These are phyloP conservation scores for Sylvia atricapilla DNA, from an alignment of 2,113 vertebrate species.

Conservation along the genomic window DNA sequence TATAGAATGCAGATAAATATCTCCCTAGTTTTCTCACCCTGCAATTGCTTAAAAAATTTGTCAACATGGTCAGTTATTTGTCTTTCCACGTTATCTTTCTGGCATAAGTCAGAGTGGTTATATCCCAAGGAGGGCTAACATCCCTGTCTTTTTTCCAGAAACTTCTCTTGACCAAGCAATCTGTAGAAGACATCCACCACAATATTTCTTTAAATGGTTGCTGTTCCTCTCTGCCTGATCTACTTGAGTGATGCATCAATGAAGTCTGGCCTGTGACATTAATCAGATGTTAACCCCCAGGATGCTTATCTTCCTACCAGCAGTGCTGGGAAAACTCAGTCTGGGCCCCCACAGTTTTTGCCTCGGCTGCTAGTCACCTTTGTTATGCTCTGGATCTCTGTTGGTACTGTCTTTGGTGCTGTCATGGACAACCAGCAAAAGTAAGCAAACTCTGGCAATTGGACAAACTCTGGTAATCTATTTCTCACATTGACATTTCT, in stretches of 20 bases:
- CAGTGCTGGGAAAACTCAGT: background rate
- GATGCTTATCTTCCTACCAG: background rate
- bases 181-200: background rate
- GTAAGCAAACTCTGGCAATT: background rate
- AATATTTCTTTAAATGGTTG: background rate
- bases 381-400: background rate
- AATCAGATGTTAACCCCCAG: background rate
- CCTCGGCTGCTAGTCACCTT: background rate
- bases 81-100: background rate
- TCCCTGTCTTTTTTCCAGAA: background rate
- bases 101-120: background rate
- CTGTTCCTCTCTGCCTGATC: background rate
- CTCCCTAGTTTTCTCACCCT: background rate
- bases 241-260: background rate
- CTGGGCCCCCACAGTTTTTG: background rate
- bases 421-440: background rate
- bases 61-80: background rate
- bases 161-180: background rate
- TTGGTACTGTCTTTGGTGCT: background rate
- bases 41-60: background rate
- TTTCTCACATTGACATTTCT: background rate
- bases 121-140: background rate
- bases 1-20: background rate
- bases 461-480: background rate
- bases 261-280: background rate